A percentile compares a stretch with the other conserved stretches of the same genome.
Conservation (phyloP, 2,888 invertebrate species). For the Bombylius discolor region DNA sequence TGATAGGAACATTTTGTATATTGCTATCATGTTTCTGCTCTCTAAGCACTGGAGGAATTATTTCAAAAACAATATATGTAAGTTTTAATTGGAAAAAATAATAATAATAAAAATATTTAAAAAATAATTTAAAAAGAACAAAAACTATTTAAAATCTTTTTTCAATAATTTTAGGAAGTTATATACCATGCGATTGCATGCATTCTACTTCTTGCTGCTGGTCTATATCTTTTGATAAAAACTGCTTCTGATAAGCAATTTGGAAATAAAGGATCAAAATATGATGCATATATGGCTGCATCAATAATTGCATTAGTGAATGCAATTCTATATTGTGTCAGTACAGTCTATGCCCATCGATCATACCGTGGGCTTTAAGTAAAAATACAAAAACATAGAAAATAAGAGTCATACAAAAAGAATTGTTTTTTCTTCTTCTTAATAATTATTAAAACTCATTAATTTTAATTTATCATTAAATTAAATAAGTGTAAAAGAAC, state of each 20-base stretch:
- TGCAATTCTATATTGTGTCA: slow-evolving; percentile 57
- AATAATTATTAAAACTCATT: too few species aligned
- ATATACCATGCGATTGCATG: slow-evolving; percentile 67
- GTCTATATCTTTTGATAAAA: slow-evolving; percentile 34
- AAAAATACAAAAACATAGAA: too few species aligned
- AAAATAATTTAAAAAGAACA: neutral
- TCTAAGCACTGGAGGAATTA: slow-evolving; percentile 66
- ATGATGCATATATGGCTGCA: slow-evolving; percentile 57
- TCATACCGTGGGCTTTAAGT: slow-evolving; percentile 60
- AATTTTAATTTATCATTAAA: too few species aligned
- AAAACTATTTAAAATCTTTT: neutral
- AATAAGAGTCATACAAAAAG: too few species aligned
- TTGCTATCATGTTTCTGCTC: slow-evolving; percentile 63
- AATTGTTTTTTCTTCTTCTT: too few species aligned
- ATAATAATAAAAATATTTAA: neutral
- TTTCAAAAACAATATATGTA: slow-evolving; percentile 53
- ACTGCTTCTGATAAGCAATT: slow-evolving; percentile 51
- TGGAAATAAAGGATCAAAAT: slow-evolving; percentile 34
- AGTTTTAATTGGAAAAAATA: slow-evolving; percentile 14
- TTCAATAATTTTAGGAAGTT: slow-evolving; percentile 53
- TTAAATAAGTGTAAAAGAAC: too few species aligned
- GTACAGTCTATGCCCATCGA: slow-evolving; percentile 63
- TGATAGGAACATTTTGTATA: slow-evolving; percentile 66
- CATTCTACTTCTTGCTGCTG: slow-evolving; percentile 54
- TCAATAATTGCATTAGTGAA: slow-evolving; percentile 61